These are phyloP conservation scores for Botia kubotai DNA, from an alignment of 2,797 vertebrate genomes.

Conservation along the genomic window DNA sequence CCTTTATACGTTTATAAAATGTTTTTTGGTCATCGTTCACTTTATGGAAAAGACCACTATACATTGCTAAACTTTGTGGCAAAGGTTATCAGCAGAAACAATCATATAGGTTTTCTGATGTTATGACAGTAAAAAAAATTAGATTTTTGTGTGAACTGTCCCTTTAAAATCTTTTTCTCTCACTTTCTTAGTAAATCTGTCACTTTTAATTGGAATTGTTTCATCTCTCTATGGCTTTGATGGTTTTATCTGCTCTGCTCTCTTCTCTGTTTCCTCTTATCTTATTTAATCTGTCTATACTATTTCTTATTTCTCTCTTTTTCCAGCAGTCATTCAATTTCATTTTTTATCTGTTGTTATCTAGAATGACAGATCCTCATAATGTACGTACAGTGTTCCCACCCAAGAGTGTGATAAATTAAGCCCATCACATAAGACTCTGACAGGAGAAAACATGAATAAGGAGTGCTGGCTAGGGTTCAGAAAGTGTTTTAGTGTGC, in stretches of 20 bases:
- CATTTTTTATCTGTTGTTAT: neutral
- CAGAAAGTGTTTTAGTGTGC: constrained; percentile 13
- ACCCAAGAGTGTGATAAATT: neutral
- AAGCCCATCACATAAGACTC: neutral
- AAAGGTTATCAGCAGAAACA: too few species aligned
- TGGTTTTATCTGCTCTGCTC: constrained; percentile 48
- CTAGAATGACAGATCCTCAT: constrained; percentile 12
- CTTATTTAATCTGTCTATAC: constrained; percentile 27
- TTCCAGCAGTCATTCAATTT: neutral
- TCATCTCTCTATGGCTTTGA: constrained; percentile 40
- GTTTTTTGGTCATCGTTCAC: neutral
- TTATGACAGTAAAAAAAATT: neutral
- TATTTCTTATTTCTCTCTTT: constrained; percentile 32
- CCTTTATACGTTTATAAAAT: neutral
- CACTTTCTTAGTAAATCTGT: constrained; percentile 28
- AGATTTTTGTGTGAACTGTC: neutral
- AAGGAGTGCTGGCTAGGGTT: constrained; percentile 7
- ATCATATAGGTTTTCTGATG: neutral
- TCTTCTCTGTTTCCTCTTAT: constrained; percentile 41
- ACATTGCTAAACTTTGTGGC: neutral
- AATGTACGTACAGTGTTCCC: neutral
- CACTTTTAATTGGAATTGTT: constrained; percentile 21
- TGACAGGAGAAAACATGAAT: constrained; percentile 16
- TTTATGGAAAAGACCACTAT: neutral
- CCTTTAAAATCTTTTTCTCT: neutral